A percentile compares a stretch with the other conserved stretches of the same genome.
phyloP scores from a whole-genome alignment of 2,888 invertebrate species.

The Monopis laevigella region DNA sequence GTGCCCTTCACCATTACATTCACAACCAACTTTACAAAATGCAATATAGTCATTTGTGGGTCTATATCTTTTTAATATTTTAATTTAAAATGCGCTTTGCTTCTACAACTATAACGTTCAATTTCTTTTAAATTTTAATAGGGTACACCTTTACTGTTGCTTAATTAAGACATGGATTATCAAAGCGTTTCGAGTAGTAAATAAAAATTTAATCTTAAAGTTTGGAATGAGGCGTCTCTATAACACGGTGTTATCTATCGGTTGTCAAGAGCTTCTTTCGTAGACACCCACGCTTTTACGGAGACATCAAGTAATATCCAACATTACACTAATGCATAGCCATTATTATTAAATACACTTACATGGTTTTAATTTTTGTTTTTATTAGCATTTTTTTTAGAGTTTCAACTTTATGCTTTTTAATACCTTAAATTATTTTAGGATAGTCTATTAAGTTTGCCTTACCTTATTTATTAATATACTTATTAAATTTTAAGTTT shows the following conservation, averaged over 20 bases:
- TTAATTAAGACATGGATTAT: conserved; percentile 68
- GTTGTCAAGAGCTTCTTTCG: conserved; percentile 55
- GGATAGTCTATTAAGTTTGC: too few species aligned
- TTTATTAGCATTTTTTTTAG: too few species aligned
- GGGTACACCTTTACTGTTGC: too few species aligned
- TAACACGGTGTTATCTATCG: conserved; percentile 57
- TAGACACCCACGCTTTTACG: conserved; percentile 29
- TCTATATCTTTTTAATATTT: neutral
- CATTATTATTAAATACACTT: conserved; percentile 45
- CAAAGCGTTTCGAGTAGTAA: conserved; percentile 63
- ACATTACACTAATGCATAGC: conserved; percentile 54
- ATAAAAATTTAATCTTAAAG: conserved; percentile 62
- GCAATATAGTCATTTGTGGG: too few species aligned
- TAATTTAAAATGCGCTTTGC: neutral
- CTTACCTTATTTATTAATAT: too few species aligned
- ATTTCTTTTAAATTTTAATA: too few species aligned
- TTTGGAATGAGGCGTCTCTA: conserved; percentile 53
- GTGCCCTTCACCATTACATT: conserved; percentile 33
- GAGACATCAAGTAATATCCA: neutral
- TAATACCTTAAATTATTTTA: too few species aligned
- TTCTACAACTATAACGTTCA: conserved; percentile 16
- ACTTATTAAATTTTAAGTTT: too few species aligned
- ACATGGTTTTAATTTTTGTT: neutral
- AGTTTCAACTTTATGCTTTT: too few species aligned
- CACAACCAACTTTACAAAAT: too few species aligned